These are phyloP conservation scores for Drosophila meridionalis DNA, from an alignment of 2,888 invertebrate genomes.

Conservation along the genomic window DNA sequence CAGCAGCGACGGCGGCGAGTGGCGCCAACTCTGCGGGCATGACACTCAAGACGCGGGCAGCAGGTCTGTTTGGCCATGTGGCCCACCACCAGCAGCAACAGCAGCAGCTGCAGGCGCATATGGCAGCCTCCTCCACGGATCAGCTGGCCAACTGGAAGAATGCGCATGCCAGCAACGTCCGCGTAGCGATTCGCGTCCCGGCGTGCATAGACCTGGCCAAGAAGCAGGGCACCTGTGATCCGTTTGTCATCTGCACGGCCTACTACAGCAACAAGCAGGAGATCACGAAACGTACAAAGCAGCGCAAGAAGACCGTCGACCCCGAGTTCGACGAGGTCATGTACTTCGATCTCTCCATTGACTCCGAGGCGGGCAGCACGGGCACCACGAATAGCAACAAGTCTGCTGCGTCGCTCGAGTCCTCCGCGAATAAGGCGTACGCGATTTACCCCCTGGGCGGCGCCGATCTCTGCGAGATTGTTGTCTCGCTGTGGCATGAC, in stretches of 20 bases:
- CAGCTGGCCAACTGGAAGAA: conserved; percentile 74
- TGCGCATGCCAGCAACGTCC: conserved; percentile 69
- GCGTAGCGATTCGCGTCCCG: conserved; percentile 88
- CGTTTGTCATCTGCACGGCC: conserved; percentile 93
- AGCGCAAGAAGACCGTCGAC: conserved; percentile 95
- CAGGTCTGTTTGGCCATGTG: conserved; percentile 71
- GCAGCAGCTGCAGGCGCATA: conserved; percentile 40
- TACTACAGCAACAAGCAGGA: conserved; percentile 92
- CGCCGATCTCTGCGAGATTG: conserved; percentile 92
- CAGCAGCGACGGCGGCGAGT: conserved; percentile 34
- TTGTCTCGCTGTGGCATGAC: conserved; percentile 95
- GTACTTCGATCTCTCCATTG: conserved; percentile 89
- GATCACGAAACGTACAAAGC: conserved; percentile 92
- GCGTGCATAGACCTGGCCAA: conserved; percentile 95
- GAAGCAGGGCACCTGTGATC: conserved; percentile 96
- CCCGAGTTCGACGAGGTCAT: conserved; percentile 96
- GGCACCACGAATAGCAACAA: conserved; percentile 76
- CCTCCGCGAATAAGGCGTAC: conserved; percentile 85
- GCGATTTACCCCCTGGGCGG: conserved; percentile 87
- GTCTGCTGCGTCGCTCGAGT: conserved; percentile 65
- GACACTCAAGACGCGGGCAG: conserved; percentile 68
- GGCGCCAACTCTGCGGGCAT: conserved; percentile 41
- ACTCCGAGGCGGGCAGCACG: conserved; percentile 85
- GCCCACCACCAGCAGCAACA: conserved; percentile 59
- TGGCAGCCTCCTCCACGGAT: conserved; percentile 56